Base-by-base conservation (phyloP, 2,113 vertebrate species). In the Chiloscyllium plagiosum region DNA sequence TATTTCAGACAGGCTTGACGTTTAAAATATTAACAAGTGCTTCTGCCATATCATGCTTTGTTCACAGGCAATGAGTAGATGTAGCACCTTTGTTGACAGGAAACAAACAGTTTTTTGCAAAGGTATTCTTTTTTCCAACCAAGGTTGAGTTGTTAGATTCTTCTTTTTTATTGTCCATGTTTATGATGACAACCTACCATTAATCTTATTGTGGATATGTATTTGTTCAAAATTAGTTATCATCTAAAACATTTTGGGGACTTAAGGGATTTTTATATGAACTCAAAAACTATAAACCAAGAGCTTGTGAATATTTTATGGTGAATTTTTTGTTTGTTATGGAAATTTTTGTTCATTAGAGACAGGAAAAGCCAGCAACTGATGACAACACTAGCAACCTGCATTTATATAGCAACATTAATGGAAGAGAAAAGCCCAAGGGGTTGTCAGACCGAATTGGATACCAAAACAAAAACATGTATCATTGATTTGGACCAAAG, bases 1-100 rank as follows among this genome's bases (percentile, higher is more conserved):
- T 24, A 20, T 10, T 87, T 87, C 50, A 50, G 85, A 47, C 26
- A 24, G 8, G 2, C 26, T 87, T 50, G 20, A 8, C 85, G 52
- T 87, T 47, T 87, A 87, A 87, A 87, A 87, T 87, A 87, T 87
- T 87, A 87, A 87, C 85, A 87, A 52, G 47, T 50, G 85, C 42
- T 47, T 17, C 80, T 85, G 37, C 83, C 52, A 6, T 24, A 87
- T 52, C 50, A 87, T 52, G 47, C 22, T 24, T 3, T 24, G 42
- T 47, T 47, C 42, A 24, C 50, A 20, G 42, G 2, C 47, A 52
- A 7, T 22, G 20, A 87, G 26, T 47, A 87, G 50, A 42, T 87
- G 47, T 50, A 24, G 42, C 50, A 22, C 26, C 85, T 50, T 87
- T 87, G 85, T 52, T 87, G 85, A 87, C 42, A 87, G 85, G 24